These are phyloP conservation scores for Melanotaenia duboulayi DNA, from an alignment of 2,113 vertebrate genomes.

Conservation along the genomic window DNA sequence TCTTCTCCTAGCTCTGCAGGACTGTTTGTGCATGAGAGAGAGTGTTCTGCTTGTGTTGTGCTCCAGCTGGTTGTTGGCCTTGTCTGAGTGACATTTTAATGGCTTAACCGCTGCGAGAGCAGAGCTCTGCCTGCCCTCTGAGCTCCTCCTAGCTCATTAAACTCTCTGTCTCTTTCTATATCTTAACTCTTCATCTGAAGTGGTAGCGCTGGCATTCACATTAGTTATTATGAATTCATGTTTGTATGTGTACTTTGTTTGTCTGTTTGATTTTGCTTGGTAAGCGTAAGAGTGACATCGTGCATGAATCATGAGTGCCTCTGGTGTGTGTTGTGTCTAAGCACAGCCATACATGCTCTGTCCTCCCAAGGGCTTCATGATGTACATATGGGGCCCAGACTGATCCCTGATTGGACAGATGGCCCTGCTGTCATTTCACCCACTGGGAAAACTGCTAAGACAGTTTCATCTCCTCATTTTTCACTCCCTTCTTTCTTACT, in stretches of 20 bases:
- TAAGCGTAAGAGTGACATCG: constrained; percentile 8
- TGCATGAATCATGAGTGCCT: constrained; percentile 4
- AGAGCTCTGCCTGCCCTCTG: constrained; percentile 62
- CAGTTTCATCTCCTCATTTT: constrained; percentile 29
- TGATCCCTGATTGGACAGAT: constrained; percentile 68
- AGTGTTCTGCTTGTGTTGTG: constrained; percentile 38
- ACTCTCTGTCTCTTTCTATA: constrained; percentile 8
- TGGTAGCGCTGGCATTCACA: constrained; percentile 6
- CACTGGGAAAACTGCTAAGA: constrained; percentile 56
- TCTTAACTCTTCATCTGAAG: constrained; percentile 8
- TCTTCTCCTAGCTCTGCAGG: constrained; percentile 51
- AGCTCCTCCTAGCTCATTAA: constrained; percentile 64
- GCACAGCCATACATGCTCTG: constrained; percentile 42
- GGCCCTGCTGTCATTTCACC: constrained; percentile 62
- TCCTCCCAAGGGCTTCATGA: constrained; percentile 50
- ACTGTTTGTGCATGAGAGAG: constrained; percentile 40
- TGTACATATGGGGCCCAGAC: constrained; percentile 59
- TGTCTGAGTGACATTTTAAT: constrained; percentile 74
- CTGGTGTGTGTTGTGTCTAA: constrained; percentile 24
- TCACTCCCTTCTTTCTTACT: background rate
- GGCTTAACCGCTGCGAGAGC: constrained; percentile 65
- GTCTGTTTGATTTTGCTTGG: constrained; percentile 20
- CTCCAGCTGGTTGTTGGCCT: constrained; percentile 68
- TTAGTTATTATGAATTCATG: constrained; percentile 16
- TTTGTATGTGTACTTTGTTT: constrained; percentile 34